A percentile compares a stretch with the other conserved stretches of the same genome.
Evolutionary conservation across 2,888 invertebrate species (phyloP).

Genomic region (Cheilosia variabilis): DNA sequence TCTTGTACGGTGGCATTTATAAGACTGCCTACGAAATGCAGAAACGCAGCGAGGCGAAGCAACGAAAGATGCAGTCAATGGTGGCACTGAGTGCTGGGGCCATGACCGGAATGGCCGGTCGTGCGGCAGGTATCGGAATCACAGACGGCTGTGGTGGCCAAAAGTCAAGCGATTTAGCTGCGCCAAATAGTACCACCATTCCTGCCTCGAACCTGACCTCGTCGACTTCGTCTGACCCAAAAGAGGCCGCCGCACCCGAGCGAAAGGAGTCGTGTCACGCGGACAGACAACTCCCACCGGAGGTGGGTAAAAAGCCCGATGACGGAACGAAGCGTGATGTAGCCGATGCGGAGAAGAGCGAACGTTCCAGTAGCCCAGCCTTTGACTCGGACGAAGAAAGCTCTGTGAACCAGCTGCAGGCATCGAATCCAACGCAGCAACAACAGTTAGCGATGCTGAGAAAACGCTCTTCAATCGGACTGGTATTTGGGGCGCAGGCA

Average conservation of each 20-base stretch:
- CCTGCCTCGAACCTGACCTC: conserved; percentile 77
- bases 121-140: conserved; percentile 93
- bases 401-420: conserved; percentile 85
- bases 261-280: conserved; percentile 56
- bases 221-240: conserved; percentile 78
- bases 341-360: conserved; percentile 88
- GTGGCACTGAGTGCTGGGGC: conserved; percentile 95
- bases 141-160: conserved; percentile 91
- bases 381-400: conserved; percentile 98
- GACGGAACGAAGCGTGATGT: conserved; percentile 79
- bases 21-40: conserved; percentile 99
- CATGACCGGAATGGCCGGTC: conserved; percentile 95
- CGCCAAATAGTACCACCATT: conserved; percentile 76
- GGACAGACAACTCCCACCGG: conserved; percentile 47
- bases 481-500: conserved; percentile 83
- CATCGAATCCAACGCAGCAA: conserved; percentile 80
- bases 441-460: conserved; percentile 80
- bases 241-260: conserved; percentile 68
- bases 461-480: conserved; percentile 83
- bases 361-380: conserved; percentile 95
- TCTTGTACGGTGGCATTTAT: conserved; percentile 98
- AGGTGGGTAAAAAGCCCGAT: conserved; percentile 76
- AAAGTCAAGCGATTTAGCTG: conserved; percentile 82
- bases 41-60: conserved; percentile 97
- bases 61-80: conserved; percentile 97